Conservation (phyloP, 2,113 vertebrate species). For the Petroica traversi region DNA sequence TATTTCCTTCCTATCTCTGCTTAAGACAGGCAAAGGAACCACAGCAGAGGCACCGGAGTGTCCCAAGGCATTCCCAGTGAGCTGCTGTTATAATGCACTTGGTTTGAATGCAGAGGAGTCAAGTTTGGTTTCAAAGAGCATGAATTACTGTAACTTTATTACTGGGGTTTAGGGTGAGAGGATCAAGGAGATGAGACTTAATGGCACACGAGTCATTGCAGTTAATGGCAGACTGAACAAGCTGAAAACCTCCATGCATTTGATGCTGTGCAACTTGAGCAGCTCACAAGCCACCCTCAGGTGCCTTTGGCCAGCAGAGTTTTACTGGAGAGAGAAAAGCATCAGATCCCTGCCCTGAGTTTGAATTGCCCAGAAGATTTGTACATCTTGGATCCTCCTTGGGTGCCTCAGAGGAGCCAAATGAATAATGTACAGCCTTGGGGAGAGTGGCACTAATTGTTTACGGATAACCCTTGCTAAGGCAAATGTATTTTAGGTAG, state of each 20-base stretch:
- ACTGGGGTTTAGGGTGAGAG: background rate
- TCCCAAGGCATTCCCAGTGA: background rate
- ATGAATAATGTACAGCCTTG: background rate
- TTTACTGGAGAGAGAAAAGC: background rate
- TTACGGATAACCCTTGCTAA: background rate
- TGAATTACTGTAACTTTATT: background rate
- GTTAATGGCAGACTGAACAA: background rate
- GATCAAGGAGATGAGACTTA: background rate
- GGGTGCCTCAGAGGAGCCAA: background rate
- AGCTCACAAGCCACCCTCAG: rapidly evolving
- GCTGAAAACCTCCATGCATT: background rate
- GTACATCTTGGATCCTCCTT: background rate
- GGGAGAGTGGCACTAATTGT: background rate
- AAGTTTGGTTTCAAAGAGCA: background rate
- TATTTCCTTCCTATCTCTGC: background rate
- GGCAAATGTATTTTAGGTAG: background rate
- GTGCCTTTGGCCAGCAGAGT: background rate
- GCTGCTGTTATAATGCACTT: background rate
- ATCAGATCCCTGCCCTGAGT: background rate
- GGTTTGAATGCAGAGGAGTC: background rate
- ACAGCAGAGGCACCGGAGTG: background rate
- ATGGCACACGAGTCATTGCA: background rate
- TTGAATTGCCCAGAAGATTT: background rate
- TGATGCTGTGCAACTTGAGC: background rate
- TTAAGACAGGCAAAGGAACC: background rate